phyloP scores from a whole-genome alignment of 2,113 vertebrate genomes.

The Scolopax mira region DNA sequence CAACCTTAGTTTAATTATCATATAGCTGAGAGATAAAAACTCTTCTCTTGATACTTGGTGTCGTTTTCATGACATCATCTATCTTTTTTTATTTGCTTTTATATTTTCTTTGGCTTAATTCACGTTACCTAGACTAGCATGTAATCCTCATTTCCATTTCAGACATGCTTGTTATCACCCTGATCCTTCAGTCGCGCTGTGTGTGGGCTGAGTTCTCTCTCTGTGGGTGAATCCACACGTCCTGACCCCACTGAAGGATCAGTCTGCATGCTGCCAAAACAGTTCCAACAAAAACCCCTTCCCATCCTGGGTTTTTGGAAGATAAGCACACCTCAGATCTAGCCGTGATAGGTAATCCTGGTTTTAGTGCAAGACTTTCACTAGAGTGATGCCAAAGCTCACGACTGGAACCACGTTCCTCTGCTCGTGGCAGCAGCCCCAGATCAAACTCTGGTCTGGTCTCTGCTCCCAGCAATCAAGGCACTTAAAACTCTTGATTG shows the following conservation, averaged over 20 bases:
- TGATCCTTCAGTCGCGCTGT: fast-evolving
- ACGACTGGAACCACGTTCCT: fast-evolving
- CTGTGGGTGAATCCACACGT: background rate
- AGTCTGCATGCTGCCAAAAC: background rate
- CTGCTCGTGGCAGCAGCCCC: background rate
- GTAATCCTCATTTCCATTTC: background rate
- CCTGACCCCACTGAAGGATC: background rate
- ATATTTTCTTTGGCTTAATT: background rate
- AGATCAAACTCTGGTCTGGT: background rate
- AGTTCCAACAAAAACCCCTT: background rate
- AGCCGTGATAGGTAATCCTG: background rate
- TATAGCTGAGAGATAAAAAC: background rate
- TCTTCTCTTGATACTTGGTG: background rate
- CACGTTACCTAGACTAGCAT: background rate
- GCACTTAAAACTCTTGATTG: background rate
- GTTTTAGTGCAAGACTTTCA: background rate
- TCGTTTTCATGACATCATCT: background rate
- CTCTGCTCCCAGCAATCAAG: background rate
- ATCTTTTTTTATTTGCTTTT: background rate
- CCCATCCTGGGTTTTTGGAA: background rate
- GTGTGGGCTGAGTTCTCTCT: background rate
- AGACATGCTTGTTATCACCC: background rate
- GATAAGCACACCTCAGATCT: background rate
- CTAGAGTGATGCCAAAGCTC: background rate
- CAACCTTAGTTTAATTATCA: background rate